Conservation (phyloP, 2,888 invertebrate species). For the Antheraea yamamai region DNA sequence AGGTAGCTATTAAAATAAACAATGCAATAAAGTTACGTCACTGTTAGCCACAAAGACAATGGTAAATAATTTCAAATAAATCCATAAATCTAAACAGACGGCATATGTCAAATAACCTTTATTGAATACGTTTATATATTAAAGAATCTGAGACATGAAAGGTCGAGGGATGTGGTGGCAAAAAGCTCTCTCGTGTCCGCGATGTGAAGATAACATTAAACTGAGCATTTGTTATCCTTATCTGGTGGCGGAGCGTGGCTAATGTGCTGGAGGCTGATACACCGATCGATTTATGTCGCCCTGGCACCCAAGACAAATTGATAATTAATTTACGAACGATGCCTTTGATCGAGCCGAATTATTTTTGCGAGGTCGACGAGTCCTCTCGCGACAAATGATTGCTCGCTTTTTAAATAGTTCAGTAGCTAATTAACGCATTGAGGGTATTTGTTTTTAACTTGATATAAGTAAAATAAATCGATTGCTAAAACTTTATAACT, state of each 20-base stretch:
- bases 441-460: not conserved
- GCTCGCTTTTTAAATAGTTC: slow-evolving; percentile 14
- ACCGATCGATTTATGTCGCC: slow-evolving; percentile 80
- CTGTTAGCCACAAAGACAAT: not conserved
- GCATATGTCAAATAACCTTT: slow-evolving; percentile 51
- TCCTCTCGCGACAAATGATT: slow-evolving; percentile 23
- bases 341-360: slow-evolving; percentile 77
- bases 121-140: slow-evolving; percentile 38
- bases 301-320: slow-evolving; percentile 81
- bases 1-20: not conserved
- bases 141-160: slow-evolving; percentile 52
- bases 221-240: slow-evolving; percentile 82
- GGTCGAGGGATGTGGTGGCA: slow-evolving; percentile 77
- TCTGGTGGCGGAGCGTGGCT: slow-evolving; percentile 77
- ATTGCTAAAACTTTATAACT: not conserved
- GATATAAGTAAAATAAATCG: not conserved
- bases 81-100: slow-evolving; percentile 20
- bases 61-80: not conserved
- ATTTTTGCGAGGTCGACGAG: slow-evolving; percentile 63
- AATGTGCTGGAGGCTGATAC: slow-evolving; percentile 77
- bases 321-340: slow-evolving; percentile 78
- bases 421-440: slow-evolving; percentile 5
- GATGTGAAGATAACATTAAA: slow-evolving; percentile 81
- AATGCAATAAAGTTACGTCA: not conserved
- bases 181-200: slow-evolving; percentile 80